Conservation (phyloP, 2,797 vertebrate genomes). For the Synanceia verrucosa region DNA sequence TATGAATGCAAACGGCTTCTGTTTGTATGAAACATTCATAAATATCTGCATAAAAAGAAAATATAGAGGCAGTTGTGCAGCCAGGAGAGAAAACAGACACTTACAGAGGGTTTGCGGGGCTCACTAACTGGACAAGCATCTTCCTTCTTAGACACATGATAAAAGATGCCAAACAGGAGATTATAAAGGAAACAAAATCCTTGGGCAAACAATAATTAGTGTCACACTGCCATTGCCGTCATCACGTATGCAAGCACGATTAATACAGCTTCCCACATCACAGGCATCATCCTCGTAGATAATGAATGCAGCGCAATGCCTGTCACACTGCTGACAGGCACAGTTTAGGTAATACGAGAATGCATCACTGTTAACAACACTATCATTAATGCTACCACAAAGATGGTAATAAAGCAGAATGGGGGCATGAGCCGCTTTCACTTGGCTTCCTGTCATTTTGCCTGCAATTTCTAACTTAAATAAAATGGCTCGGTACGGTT, state of each 20-base stretch:
- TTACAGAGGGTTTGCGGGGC: conserved; percentile 33
- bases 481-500: conserved; percentile 32
- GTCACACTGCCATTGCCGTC: conserved; percentile 53
- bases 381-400: conserved; percentile 54
- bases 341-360: conserved; percentile 56
- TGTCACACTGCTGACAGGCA: conserved; percentile 58
- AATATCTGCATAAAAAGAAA: conserved; percentile 34
- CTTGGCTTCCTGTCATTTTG: conserved; percentile 31
- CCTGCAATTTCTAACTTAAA: conserved; percentile 40
- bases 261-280: conserved; percentile 62
- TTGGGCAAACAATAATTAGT: conserved; percentile 63
- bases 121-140: conserved; percentile 39
- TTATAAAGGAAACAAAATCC: conserved; percentile 64
- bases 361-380: conserved; percentile 52
- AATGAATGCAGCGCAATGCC: conserved; percentile 64
- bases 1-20: conserved; percentile 37
- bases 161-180: conserved; percentile 47
- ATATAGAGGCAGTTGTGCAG: conserved; percentile 10
- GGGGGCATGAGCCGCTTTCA: conserved; percentile 20
- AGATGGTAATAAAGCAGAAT: conserved; percentile 34
- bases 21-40: conserved; percentile 42
- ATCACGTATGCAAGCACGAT: conserved; percentile 51
- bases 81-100: conserved; percentile 24
- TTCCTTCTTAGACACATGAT: conserved; percentile 52
- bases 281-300: conserved; percentile 59